phyloP scores from a whole-genome alignment of 2,888 invertebrate genomes.

The Poecilus cupreus region DNA sequence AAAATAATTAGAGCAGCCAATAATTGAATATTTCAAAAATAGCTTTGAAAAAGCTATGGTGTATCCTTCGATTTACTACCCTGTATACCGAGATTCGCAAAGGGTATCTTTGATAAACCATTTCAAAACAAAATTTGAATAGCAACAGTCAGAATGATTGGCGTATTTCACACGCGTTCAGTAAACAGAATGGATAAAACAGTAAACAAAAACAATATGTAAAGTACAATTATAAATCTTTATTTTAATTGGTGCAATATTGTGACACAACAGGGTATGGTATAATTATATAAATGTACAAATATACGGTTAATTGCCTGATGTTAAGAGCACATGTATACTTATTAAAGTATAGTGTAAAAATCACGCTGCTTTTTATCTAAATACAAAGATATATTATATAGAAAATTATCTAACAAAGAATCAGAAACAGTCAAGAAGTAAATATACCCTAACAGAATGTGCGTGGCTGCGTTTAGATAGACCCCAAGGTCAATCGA shows the following conservation, averaged over 20 bases:
- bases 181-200: too few relatives aligned
- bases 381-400: not conserved
- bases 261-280: constrained; percentile 40
- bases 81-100: too few relatives aligned
- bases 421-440: constrained; percentile 1
- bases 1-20: too few relatives aligned
- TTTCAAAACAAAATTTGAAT: too few relatives aligned
- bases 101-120: too few relatives aligned
- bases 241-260: constrained; percentile 41
- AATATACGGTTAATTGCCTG: constrained; percentile 27
- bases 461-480: constrained; percentile 26
- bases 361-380: constrained; percentile 21
- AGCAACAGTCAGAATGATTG: too few relatives aligned
- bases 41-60: too few relatives aligned
- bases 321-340: constrained; percentile 11
- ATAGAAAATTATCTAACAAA: constrained; percentile 6
- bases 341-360: not conserved
- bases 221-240: constrained; percentile 40
- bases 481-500: constrained; percentile 47
- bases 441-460: constrained; percentile 16
- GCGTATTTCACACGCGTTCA: too few relatives aligned
- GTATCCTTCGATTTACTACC: too few relatives aligned
- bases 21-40: too few relatives aligned
- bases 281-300: constrained; percentile 3
- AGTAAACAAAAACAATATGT: not conserved